Conservation (phyloP, 2,797 vertebrate genomes). For the Anniella stebbinsi region DNA sequence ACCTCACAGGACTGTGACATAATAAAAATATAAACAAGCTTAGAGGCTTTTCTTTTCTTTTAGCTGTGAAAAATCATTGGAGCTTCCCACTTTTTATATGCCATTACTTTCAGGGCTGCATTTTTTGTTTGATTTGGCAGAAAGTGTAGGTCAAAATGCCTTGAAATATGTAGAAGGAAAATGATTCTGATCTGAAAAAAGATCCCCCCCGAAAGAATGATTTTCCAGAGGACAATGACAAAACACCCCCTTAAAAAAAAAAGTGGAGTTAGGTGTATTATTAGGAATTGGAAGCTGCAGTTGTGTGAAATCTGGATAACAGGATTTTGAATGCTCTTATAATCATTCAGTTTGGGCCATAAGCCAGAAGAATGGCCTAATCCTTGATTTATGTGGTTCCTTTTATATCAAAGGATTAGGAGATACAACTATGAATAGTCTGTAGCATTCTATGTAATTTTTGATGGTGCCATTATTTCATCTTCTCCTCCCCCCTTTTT, state of each 20-base stretch:
- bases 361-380: slow-evolving; percentile 53
- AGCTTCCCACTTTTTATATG: slow-evolving; percentile 27
- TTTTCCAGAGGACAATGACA: slow-evolving; percentile 43
- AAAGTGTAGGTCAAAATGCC: background rate
- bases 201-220: background rate
- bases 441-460: slow-evolving; percentile 4
- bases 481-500: slow-evolving; percentile 11
- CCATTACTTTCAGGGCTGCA: slow-evolving; percentile 7
- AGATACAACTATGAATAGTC: slow-evolving; percentile 29
- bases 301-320: slow-evolving; percentile 57
- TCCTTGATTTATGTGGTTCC: slow-evolving; percentile 21
- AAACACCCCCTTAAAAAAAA: slow-evolving; percentile 44
- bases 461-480: slow-evolving; percentile 37
- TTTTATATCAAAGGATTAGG: slow-evolving; percentile 50
- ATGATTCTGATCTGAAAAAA: background rate
- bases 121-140: slow-evolving; percentile 4
- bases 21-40: slow-evolving; percentile 2
- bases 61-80: slow-evolving; percentile 22
- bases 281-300: slow-evolving; percentile 51
- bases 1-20: background rate
- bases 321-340: slow-evolving; percentile 54
- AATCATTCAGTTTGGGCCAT: slow-evolving; percentile 52
- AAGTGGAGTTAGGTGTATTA: slow-evolving; percentile 34
- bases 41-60: background rate
- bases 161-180: slow-evolving; percentile 37